These are phyloP conservation scores for Dreissena rostriformis DNA, from an alignment of 1,140 invertebrate species.

Conservation along the genomic window DNA sequence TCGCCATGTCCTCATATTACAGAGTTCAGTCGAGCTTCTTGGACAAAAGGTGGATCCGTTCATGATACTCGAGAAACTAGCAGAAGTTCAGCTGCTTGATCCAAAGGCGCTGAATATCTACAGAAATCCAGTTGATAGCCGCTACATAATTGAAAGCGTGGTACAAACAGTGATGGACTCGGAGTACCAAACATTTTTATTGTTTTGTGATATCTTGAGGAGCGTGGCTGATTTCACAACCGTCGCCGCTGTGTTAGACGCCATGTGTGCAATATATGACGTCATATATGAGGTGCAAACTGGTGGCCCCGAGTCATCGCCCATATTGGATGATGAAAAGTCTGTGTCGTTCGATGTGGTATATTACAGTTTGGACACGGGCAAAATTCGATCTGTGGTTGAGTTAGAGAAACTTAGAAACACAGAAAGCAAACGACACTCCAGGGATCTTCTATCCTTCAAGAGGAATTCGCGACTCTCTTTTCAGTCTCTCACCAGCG, in stretches of 20 bases:
- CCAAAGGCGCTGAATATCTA: conserved; percentile 67
- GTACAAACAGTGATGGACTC: conserved; percentile 68
- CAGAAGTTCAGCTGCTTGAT: conserved; percentile 62
- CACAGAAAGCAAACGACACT: conserved; percentile 62
- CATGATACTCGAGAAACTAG: conserved; percentile 67
- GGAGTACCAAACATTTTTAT: conserved; percentile 60
- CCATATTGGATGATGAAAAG: conserved; percentile 73
- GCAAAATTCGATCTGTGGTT: conserved; percentile 70
- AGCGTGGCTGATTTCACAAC: conserved; percentile 55
- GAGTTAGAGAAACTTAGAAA: conserved; percentile 72
- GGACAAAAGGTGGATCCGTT: conserved; percentile 73
- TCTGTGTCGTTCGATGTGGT: conserved; percentile 73
- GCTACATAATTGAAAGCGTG: conserved; percentile 73
- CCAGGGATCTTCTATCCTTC: conserved; percentile 63
- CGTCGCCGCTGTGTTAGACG: conserved; percentile 69
- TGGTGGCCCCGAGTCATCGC: conserved; percentile 45
- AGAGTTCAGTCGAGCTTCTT: conserved; percentile 71
- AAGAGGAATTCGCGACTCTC: conserved; percentile 69
- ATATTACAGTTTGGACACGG: conserved; percentile 69
- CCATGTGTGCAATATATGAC: conserved; percentile 71
- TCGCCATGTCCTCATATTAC: conserved; percentile 71
- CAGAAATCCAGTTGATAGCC: conserved; percentile 68
- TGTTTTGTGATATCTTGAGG: conserved; percentile 72
- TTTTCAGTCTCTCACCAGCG: conserved; percentile 48
- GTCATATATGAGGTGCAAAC: conserved; percentile 70